Evolutionary conservation across 2,888 invertebrate genomes (phyloP).

Genomic region (Tetragnatha montana): DNA sequence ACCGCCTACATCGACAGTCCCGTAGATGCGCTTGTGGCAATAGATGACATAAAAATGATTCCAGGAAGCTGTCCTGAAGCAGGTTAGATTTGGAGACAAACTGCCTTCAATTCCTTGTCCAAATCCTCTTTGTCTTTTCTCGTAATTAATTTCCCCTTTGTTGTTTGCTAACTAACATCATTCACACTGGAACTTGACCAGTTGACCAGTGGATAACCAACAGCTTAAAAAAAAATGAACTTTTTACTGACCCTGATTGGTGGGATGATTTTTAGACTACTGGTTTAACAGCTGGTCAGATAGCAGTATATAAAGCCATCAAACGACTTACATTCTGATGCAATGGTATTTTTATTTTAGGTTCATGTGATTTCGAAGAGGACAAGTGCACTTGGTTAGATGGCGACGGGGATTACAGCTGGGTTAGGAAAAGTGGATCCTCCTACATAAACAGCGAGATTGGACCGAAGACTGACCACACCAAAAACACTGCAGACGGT

Average conservation of each 20-base stretch:
- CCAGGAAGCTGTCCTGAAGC: slow-evolving; percentile 58
- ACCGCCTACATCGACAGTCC: slow-evolving; percentile 3
- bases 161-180: no score
- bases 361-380: slow-evolving; percentile 65
- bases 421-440: slow-evolving; percentile 48
- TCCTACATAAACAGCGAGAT: slow-evolving; percentile 26
- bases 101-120: no score
- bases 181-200: no score
- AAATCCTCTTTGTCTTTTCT: no score
- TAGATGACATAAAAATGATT: slow-evolving; percentile 64
- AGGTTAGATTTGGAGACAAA: not conserved
- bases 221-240: no score
- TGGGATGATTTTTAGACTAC: no score
- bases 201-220: no score
- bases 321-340: no score
- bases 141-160: no score
- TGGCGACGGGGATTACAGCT: slow-evolving; percentile 51
- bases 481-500: slow-evolving; percentile 3
- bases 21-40: slow-evolving; percentile 19
- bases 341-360: slow-evolving; percentile 22
- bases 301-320: no score
- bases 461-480: slow-evolving; percentile 41
- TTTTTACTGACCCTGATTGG: no score
- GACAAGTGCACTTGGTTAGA: slow-evolving; percentile 64
- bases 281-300: no score